These are phyloP conservation scores for Cydia strobilella DNA, from an alignment of 1,140 invertebrate genomes.

Conservation along the genomic window DNA sequence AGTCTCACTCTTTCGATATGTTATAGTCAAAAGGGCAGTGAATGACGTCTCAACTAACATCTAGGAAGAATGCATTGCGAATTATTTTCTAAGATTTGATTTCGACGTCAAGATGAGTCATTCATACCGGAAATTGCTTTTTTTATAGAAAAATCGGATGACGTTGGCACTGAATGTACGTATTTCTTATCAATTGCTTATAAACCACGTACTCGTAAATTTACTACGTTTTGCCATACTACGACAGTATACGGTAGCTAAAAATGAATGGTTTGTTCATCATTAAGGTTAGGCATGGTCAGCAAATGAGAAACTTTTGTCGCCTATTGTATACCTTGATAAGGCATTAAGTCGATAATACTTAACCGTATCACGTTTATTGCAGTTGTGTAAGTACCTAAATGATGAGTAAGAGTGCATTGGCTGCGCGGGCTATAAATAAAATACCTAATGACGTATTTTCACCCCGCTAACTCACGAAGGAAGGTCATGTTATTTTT, in stretches of 20 bases:
- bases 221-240: constrained; percentile 1
- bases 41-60: background rate
- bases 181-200: constrained; percentile 45
- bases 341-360: constrained; percentile 41
- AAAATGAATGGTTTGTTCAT: background rate
- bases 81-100: constrained; percentile 11
- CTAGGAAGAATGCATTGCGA: constrained; percentile 19
- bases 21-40: background rate
- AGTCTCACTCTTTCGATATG: background rate
- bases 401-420: constrained; percentile 20
- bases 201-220: constrained; percentile 37
- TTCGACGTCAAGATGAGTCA: constrained; percentile 1
- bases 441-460: constrained; percentile 20
- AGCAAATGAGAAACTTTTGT: background rate
- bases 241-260: constrained; percentile 9
- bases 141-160: constrained; percentile 56
- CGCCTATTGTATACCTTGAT: background rate
- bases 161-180: constrained; percentile 42
- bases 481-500: too few relatives aligned
- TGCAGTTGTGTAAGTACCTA: constrained; percentile 10
- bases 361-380: constrained; percentile 10
- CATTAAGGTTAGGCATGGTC: background rate
- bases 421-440: constrained; percentile 35
- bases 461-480: background rate
- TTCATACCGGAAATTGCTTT: constrained; percentile 52